Conservation (phyloP, 2,888 invertebrate species). For the Cantharis flavilabris region DNA sequence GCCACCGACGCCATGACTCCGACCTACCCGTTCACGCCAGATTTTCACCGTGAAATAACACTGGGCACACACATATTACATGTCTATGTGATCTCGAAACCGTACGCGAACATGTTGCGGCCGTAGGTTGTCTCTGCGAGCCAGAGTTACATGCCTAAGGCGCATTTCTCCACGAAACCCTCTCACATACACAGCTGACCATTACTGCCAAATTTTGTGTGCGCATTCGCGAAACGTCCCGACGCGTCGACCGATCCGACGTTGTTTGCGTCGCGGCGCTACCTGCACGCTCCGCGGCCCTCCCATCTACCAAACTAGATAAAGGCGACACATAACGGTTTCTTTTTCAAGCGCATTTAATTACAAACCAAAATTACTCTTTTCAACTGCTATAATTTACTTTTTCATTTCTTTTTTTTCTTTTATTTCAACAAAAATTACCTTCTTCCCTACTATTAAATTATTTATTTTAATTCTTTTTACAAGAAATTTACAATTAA, state of each 20-base stretch:
- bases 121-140: slow-evolving; percentile 52
- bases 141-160: slow-evolving; percentile 54
- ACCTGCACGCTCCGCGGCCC: slow-evolving; percentile 37
- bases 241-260: slow-evolving; percentile 44
- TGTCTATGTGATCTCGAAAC: slow-evolving; percentile 64
- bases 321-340: slow-evolving; percentile 25
- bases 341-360: neutral
- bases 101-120: slow-evolving; percentile 63
- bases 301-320: slow-evolving; percentile 29
- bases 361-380: neutral
- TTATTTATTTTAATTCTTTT: too few relatives aligned
- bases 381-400: neutral
- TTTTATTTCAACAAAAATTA: too few relatives aligned
- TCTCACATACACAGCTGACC: slow-evolving; percentile 51
- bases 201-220: slow-evolving; percentile 49
- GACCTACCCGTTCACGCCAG: slow-evolving; percentile 66
- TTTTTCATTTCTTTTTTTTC: neutral
- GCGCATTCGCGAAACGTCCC: slow-evolving; percentile 46
- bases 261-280: slow-evolving; percentile 42
- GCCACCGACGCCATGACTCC: slow-evolving; percentile 63
- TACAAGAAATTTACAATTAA: too few relatives aligned
- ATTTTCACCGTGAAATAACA: slow-evolving; percentile 63
- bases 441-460: too few relatives aligned
- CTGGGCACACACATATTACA: slow-evolving; percentile 58
- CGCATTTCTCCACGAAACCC: slow-evolving; percentile 50